These are phyloP conservation scores for Pecten maximus DNA, from an alignment of 2,888 invertebrate genomes.

Conservation along the genomic window DNA sequence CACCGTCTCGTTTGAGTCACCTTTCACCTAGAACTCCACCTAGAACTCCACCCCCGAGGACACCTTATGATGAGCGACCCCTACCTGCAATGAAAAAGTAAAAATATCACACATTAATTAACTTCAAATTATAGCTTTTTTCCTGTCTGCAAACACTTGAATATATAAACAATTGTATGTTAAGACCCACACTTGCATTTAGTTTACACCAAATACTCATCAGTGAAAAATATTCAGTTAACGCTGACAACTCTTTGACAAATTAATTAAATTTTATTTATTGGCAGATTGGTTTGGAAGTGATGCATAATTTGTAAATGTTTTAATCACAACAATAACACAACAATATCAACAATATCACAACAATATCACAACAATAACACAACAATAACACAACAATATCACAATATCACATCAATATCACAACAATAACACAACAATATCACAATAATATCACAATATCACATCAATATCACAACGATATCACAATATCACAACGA, in stretches of 20 bases:
- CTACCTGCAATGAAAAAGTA: conserved; percentile 93
- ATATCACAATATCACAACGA: too few species aligned
- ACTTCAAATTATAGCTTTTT: not conserved
- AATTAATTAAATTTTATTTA: not conserved
- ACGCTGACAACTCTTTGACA: not conserved
- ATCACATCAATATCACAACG: too few species aligned
- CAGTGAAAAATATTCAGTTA: not conserved
- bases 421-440: too few species aligned
- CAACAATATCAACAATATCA: too few species aligned
- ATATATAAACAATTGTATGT: not conserved
- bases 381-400: too few species aligned
- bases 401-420: too few species aligned
- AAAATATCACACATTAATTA: conserved; percentile 64
- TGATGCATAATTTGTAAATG: too few species aligned
- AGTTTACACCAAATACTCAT: not conserved
- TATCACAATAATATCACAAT: too few species aligned
- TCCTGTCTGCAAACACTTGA: not conserved
- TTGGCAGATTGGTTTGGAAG: too few species aligned
- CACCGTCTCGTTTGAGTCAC: conserved; percentile 69
- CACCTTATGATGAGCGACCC: conserved; percentile 90
- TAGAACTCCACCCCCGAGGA: conserved; percentile 65
- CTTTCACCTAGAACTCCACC: conserved; percentile 61
- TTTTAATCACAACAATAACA: too few species aligned
- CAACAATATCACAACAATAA: too few species aligned
- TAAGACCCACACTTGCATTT: not conserved